Conservation (phyloP, 2,797 vertebrate genomes). For the Sparus aurata region DNA sequence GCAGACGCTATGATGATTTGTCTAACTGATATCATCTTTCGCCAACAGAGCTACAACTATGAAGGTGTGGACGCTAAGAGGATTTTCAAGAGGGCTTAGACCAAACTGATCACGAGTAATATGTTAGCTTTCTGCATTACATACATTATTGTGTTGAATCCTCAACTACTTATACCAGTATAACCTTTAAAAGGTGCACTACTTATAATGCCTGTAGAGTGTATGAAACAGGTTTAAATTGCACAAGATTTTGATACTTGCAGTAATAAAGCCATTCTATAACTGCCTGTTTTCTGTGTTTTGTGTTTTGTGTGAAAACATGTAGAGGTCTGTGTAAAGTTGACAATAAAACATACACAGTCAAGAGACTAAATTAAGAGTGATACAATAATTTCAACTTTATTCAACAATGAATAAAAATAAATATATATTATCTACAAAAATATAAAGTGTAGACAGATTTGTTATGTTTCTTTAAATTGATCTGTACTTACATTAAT, state of each 20-base stretch:
- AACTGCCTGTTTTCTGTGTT: not conserved
- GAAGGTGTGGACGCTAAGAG: slow-evolving; percentile 94
- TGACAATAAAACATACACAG: slow-evolving; percentile 24
- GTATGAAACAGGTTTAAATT: slow-evolving; percentile 38
- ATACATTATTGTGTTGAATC: slow-evolving; percentile 57
- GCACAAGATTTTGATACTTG: slow-evolving; percentile 72
- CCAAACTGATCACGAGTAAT: not conserved
- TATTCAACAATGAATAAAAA: slow-evolving; percentile 89
- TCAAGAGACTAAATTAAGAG: slow-evolving; percentile 46
- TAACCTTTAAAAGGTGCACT: slow-evolving; percentile 38
- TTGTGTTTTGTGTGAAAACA: not conserved
- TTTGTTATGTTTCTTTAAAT: slow-evolving; percentile 70
- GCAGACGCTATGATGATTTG: not conserved
- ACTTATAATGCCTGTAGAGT: slow-evolving; percentile 27
- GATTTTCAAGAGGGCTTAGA: slow-evolving; percentile 91
- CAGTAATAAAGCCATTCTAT: slow-evolving; percentile 68
- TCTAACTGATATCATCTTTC: slow-evolving; percentile 28
- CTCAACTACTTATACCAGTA: slow-evolving; percentile 1
- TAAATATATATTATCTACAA: slow-evolving; percentile 88
- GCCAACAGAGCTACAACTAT: slow-evolving; percentile 89
- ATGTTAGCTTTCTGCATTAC: slow-evolving; percentile 39
- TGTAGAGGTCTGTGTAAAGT: not conserved
- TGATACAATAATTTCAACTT: slow-evolving; percentile 81
- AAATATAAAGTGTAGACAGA: slow-evolving; percentile 86
- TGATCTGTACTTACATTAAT: slow-evolving; percentile 62